A percentile compares a stretch with the other conserved stretches of the same genome.
Evolutionary conservation across 1,140 invertebrate species (phyloP).

Genomic region (Ladona fulva): DNA sequence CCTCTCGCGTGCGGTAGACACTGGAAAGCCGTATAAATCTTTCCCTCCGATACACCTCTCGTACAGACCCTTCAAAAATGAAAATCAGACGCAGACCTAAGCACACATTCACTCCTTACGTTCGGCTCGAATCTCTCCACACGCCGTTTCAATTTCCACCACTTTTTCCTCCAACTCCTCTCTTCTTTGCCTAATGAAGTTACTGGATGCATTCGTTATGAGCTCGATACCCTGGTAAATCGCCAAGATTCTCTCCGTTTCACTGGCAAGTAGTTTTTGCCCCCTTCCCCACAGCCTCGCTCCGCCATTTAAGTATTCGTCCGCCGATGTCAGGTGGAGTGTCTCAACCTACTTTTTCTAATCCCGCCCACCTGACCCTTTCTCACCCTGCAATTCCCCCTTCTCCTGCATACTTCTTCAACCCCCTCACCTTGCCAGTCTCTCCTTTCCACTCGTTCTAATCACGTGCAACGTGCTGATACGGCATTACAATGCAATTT

Average conservation of each 20-base stretch:
- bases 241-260: background rate
- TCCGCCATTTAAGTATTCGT: background rate
- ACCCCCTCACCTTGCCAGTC: background rate
- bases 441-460: no score
- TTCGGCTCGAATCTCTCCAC: background rate
- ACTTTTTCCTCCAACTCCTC: background rate
- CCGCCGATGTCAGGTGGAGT: background rate
- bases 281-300: background rate
- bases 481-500: no score
- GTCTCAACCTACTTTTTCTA: background rate
- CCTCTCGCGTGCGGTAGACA: no score
- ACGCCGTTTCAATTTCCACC: background rate
- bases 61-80: no score
- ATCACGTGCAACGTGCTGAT: no score
- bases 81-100: no score
- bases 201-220: background rate
- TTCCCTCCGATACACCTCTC: no score
- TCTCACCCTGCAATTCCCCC: background rate
- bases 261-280: background rate
- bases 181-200: background rate
- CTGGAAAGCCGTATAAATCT: no score
- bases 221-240: background rate
- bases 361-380: background rate
- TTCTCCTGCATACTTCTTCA: background rate
- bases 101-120: no score